Evolutionary conservation across 2,888 invertebrate genomes (phyloP).

Genomic region (Beris morrisii): DNA sequence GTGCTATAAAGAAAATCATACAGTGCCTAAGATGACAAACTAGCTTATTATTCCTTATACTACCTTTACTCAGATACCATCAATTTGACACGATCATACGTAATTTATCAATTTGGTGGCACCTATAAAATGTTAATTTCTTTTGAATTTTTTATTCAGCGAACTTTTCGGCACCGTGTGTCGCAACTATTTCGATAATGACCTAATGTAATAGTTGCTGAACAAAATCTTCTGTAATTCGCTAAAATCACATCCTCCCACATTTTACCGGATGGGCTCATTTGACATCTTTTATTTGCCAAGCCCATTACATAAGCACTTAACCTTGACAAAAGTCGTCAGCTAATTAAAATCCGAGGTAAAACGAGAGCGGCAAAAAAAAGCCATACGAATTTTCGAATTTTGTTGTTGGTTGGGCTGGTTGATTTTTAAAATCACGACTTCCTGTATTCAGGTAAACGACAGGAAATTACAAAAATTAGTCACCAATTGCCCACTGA

Average conservation of each 20-base stretch:
- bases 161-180: too few species aligned
- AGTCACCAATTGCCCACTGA: constrained; percentile 22
- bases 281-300: constrained; percentile 20
- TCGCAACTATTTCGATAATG: too few species aligned
- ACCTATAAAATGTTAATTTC: too few species aligned
- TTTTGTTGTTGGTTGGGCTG: not conserved
- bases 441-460: constrained; percentile 35
- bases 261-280: constrained; percentile 26
- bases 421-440: constrained; percentile 26
- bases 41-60: too few species aligned
- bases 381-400: not conserved
- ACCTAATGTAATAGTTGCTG: too few species aligned
- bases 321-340: constrained; percentile 24
- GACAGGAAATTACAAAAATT: constrained; percentile 38
- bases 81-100: too few species aligned
- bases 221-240: too few species aligned
- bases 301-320: constrained; percentile 19
- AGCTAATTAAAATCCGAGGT: constrained; percentile 27
- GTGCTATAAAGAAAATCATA: too few species aligned
- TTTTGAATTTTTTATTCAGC: too few species aligned
- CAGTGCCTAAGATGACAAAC: too few species aligned
- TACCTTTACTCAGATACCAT: too few species aligned
- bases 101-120: too few species aligned
- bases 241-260: constrained; percentile 14
- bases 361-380: constrained; percentile 7